phyloP scores from a whole-genome alignment of 2,797 vertebrate species.

The Sebastes wilsoni region DNA sequence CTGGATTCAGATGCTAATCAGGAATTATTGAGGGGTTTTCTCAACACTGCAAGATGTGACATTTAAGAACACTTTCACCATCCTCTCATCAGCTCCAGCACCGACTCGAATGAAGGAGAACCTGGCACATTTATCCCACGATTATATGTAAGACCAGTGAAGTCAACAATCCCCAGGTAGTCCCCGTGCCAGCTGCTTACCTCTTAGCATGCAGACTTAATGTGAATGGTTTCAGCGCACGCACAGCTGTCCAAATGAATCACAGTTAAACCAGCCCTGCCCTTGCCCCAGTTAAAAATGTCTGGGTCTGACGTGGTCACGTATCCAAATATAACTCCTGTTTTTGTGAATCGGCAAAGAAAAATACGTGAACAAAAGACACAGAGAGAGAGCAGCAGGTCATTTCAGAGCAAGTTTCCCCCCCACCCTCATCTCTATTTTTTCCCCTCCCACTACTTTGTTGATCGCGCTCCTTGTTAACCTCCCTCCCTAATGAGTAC shows the following conservation, averaged over 20 bases:
- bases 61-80: not conserved
- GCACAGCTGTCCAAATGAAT: constrained; percentile 73
- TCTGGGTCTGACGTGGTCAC: constrained; percentile 56
- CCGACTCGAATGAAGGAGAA: not conserved
- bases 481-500: constrained; percentile 33
- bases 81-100: not conserved
- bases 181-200: constrained; percentile 44
- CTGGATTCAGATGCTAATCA: not conserved
- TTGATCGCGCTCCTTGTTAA: constrained; percentile 27
- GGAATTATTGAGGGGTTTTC: not conserved
- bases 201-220: constrained; percentile 58
- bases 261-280: constrained; percentile 55
- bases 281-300: constrained; percentile 62
- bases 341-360: constrained; percentile 65
- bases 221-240: constrained; percentile 59
- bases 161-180: constrained; percentile 46
- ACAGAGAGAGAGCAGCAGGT: constrained; percentile 22
- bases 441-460: not conserved
- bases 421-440: not conserved
- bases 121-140: not conserved
- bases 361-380: constrained; percentile 44
- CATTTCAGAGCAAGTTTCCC: constrained; percentile 32
- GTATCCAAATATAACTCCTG: constrained; percentile 72
- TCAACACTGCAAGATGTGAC: not conserved
- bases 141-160: not conserved